phyloP scores from a whole-genome alignment of 2,888 invertebrate genomes.

The Sminthurides aquaticus region DNA sequence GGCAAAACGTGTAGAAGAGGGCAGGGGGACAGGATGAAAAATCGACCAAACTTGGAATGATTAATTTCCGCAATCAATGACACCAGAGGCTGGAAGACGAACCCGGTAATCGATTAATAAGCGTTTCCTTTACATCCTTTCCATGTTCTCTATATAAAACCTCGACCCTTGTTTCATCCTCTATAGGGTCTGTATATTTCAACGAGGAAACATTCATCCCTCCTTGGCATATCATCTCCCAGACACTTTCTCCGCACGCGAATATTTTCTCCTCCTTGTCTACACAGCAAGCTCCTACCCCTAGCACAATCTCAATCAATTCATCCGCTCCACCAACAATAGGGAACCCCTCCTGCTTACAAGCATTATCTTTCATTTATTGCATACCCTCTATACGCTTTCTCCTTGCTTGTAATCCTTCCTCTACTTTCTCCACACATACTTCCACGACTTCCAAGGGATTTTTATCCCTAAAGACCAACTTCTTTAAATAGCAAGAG shows the following conservation, averaged over 20 bases:
- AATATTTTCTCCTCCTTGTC: too few species aligned
- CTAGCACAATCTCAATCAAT: background rate
- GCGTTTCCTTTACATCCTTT: conserved; percentile 29
- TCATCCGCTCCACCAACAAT: background rate
- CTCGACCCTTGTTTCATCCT: too few species aligned
- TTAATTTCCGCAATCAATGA: conserved; percentile 43
- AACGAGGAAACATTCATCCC: too few species aligned
- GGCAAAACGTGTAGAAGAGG: background rate
- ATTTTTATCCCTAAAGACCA: too few species aligned
- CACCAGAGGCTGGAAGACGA: conserved; percentile 26
- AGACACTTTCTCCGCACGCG: too few species aligned
- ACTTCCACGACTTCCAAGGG: too few species aligned
- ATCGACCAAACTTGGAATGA: conserved; percentile 37
- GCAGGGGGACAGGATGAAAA: conserved; percentile 23
- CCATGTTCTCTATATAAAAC: conserved; percentile 9
- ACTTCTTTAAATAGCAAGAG: too few species aligned
- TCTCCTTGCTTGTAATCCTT: background rate
- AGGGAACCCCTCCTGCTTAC: background rate
- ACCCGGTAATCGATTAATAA: conserved; percentile 43
- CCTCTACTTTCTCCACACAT: too few species aligned
- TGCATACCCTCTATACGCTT: too few species aligned
- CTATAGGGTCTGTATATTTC: too few species aligned
- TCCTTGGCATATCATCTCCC: too few species aligned
- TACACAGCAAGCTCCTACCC: too few species aligned
- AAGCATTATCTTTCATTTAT: background rate